A percentile compares a stretch with the other conserved stretches of the same genome.
Conservation (phyloP, 2,113 vertebrate genomes). For the Pollimyrus isidori region DNA sequence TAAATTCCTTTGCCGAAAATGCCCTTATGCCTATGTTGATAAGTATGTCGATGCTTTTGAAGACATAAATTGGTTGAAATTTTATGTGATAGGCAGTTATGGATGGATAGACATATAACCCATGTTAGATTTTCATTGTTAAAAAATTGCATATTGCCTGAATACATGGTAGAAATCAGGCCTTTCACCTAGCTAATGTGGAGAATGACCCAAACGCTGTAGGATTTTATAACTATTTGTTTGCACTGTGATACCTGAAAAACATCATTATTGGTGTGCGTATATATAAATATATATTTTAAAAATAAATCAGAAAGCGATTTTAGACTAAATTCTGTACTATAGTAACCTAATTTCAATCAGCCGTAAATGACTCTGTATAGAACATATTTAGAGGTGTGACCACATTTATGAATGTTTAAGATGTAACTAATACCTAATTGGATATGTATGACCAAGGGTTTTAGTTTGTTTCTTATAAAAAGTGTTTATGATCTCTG, state of each 20-base stretch:
- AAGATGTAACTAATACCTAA: neutral
- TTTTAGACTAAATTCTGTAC: neutral
- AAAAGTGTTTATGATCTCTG: neutral
- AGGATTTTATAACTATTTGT: neutral
- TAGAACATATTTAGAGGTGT: neutral
- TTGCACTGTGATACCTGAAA: neutral
- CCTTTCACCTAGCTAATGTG: neutral
- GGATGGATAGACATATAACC: neutral
- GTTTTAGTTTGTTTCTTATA: neutral
- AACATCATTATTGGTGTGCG: neutral
- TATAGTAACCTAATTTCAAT: neutral
- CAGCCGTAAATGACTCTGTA: neutral
- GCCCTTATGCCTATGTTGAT: neutral
- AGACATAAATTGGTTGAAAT: neutral
- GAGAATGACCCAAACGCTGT: neutral
- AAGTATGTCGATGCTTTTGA: neutral
- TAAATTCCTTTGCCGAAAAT: neutral
- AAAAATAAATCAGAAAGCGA: neutral
- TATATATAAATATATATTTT: neutral
- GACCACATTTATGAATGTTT: neutral
- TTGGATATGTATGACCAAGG: neutral
- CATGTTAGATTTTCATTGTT: neutral
- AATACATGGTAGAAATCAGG: neutral
- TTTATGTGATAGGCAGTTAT: neutral
- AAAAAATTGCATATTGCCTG: neutral